phyloP scores from a whole-genome alignment of 2,113 vertebrate species.

The Glaucidium brasilianum region DNA sequence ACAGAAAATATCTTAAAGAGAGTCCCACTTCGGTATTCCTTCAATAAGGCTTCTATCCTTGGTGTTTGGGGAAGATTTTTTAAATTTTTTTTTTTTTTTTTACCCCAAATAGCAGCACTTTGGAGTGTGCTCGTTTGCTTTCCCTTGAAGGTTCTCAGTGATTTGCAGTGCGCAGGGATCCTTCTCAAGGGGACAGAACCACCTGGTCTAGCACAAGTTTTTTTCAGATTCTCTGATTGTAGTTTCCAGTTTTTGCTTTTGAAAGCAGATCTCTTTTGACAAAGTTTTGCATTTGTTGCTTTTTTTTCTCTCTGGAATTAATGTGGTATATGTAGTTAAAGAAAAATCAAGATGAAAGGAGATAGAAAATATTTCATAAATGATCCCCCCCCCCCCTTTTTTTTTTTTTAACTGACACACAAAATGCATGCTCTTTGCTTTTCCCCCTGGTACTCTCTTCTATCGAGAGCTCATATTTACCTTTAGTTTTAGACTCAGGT shows the following conservation, averaged over 20 bases:
- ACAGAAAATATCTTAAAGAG: rapidly evolving
- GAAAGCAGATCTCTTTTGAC: neutral
- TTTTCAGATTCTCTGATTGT: neutral
- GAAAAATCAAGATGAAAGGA: neutral
- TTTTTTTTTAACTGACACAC: rapidly evolving
- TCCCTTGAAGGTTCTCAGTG: neutral
- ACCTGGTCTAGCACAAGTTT: neutral
- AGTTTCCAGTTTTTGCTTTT: neutral
- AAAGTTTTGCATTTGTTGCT: neutral
- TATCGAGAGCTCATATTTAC: neutral
- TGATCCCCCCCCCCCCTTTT: too few species aligned
- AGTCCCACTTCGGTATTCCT: neutral
- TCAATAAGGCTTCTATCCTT: neutral
- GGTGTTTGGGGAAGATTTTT: neutral
- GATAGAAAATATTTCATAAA: neutral
- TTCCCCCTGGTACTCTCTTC: neutral
- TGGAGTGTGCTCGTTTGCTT: neutral
- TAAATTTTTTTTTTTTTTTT: neutral
- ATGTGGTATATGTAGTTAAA: neutral
- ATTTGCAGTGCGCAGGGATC: neutral
- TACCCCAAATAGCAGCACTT: neutral
- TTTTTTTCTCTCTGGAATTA: neutral
- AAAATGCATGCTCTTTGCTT: neutral
- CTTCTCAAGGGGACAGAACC: neutral
- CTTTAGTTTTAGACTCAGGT: neutral